phyloP scores from a whole-genome alignment of 2,888 invertebrate species.

The Stenoptilia bipunctidactyla region DNA sequence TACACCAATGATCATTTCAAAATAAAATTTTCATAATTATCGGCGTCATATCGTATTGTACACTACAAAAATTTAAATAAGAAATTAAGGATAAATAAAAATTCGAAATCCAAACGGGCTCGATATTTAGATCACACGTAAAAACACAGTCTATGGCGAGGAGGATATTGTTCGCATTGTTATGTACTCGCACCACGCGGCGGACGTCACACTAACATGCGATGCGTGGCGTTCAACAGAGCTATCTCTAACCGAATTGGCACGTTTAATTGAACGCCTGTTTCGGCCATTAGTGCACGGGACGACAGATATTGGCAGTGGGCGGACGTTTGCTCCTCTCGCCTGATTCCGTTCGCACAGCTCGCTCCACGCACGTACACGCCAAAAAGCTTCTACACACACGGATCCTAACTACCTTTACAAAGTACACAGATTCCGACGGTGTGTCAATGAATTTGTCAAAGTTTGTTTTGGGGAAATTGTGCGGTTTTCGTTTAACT shows the following conservation, averaged over 20 bases:
- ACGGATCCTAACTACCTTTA: neutral
- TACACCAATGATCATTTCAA: too few species aligned
- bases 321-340: neutral
- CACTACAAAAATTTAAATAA: too few species aligned
- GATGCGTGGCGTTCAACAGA: slow-evolving; percentile 22
- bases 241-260: slow-evolving; percentile 44
- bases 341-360: neutral
- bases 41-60: too few species aligned
- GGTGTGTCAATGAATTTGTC: neutral
- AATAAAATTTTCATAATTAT: too few species aligned
- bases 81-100: too few species aligned
- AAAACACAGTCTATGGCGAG: neutral
- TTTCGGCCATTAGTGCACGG: slow-evolving; percentile 50
- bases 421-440: neutral
- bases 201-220: slow-evolving; percentile 22
- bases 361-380: neutral
- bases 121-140: too few species aligned
- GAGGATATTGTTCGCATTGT: neutral
- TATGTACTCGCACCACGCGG: slow-evolving; percentile 14
- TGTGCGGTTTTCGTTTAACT: neutral
- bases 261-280: slow-evolving; percentile 58
- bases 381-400: neutral
- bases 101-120: too few species aligned
- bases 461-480: neutral
- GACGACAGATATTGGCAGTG: slow-evolving; percentile 50